Evolutionary conservation across 2,113 vertebrate genomes (phyloP).

Genomic region (Micronisus gabar): DNA sequence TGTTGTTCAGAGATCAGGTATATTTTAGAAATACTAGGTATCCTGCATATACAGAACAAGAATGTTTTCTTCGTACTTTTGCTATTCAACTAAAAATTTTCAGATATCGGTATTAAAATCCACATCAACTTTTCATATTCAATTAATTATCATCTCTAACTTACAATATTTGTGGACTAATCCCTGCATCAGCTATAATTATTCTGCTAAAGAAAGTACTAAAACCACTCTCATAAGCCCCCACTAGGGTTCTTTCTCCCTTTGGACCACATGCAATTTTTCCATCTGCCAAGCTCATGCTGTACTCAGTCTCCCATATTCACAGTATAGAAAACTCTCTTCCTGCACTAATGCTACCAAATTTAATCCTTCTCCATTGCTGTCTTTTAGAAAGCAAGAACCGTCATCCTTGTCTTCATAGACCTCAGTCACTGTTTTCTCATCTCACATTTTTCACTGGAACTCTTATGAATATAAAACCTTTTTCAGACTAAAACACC

Average conservation of each 20-base stretch:
- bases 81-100: background rate
- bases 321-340: background rate
- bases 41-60: background rate
- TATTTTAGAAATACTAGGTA: background rate
- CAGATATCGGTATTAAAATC: background rate
- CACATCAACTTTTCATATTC: background rate
- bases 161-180: background rate
- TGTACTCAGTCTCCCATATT: background rate
- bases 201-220: background rate
- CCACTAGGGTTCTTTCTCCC: background rate
- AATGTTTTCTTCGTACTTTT: background rate
- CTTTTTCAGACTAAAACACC: background rate
- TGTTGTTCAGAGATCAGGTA: background rate
- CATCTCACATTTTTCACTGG: background rate
- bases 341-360: background rate
- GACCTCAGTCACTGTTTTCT: constrained; percentile 30
- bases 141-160: background rate
- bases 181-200: background rate
- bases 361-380: background rate
- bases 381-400: background rate
- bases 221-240: background rate
- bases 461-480: background rate
- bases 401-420: background rate
- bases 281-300: background rate
- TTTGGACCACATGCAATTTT: background rate